Conservation (phyloP, 2,113 vertebrate species). For the Bombycilla garrulus region DNA sequence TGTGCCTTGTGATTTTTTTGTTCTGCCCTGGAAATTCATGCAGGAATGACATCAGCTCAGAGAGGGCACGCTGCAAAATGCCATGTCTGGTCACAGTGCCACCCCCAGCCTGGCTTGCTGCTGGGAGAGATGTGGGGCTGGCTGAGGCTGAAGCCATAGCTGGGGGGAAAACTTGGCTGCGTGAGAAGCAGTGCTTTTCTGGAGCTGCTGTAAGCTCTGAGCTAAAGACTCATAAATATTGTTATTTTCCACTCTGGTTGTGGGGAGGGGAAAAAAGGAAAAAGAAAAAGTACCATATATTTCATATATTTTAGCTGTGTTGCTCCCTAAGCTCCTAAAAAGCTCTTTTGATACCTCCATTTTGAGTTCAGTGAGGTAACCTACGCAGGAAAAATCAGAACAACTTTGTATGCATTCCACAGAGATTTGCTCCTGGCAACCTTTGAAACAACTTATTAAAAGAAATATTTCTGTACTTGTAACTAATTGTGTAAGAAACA, state of each 20-base stretch:
- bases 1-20: constrained; percentile 28
- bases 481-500: not conserved
- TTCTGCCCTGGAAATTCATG: not conserved
- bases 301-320: not conserved
- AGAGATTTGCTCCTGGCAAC: not conserved
- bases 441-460: not conserved
- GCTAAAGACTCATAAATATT: not conserved
- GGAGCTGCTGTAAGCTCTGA: not conserved
- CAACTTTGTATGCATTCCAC: not conserved
- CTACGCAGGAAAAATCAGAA: not conserved
- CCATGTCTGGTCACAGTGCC: not conserved
- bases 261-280: not conserved
- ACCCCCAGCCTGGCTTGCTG: not conserved
- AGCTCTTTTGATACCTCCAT: not conserved
- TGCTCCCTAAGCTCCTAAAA: not conserved
- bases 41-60: not conserved
- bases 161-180: not conserved
- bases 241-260: not conserved
- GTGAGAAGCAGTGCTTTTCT: not conserved
- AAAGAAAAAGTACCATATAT: not conserved
- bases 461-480: not conserved
- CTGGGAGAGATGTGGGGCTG: not conserved
- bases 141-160: not conserved
- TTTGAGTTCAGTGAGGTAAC: not conserved
- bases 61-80: not conserved